Conservation (phyloP, 2,113 vertebrate genomes). For the Pleuronectes platessa region DNA sequence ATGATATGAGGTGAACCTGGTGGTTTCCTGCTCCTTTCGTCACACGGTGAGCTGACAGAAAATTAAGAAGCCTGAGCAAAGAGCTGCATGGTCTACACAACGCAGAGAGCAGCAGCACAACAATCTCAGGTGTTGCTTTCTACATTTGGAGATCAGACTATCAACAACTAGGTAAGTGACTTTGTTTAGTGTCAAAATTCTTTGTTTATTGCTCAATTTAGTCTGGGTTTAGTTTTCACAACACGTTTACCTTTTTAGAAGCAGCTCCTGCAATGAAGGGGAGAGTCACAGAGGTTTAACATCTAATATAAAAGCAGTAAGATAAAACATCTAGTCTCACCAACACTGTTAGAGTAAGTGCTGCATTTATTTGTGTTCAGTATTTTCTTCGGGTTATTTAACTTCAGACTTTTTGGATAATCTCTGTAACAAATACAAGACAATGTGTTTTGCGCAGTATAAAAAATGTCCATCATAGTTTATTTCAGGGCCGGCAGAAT, state of each 20-base stretch:
- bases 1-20: too few species aligned
- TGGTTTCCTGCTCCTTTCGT: conserved; percentile 35
- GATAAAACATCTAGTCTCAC: not conserved
- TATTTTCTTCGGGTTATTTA: not conserved
- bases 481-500: not conserved
- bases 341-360: not conserved
- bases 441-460: not conserved
- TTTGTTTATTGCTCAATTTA: not conserved
- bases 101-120: conserved; percentile 7
- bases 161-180: conserved; percentile 29
- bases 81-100: not conserved
- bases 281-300: too few species aligned
- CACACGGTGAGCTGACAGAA: conserved; percentile 36
- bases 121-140: not conserved
- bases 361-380: not conserved
- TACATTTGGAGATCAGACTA: not conserved
- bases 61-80: conserved; percentile 16
- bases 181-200: not conserved
- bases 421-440: rapidly evolving
- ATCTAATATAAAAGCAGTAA: not conserved
- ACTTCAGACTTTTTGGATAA: not conserved
- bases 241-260: too few species aligned
- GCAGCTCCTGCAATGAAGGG: too few species aligned
- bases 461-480: not conserved
- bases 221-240: too few species aligned